Percentiles rank a stretch among this genome's conserved stretches.
Conservation (phyloP, 2,888 invertebrate species). For the Nomada fucata region DNA sequence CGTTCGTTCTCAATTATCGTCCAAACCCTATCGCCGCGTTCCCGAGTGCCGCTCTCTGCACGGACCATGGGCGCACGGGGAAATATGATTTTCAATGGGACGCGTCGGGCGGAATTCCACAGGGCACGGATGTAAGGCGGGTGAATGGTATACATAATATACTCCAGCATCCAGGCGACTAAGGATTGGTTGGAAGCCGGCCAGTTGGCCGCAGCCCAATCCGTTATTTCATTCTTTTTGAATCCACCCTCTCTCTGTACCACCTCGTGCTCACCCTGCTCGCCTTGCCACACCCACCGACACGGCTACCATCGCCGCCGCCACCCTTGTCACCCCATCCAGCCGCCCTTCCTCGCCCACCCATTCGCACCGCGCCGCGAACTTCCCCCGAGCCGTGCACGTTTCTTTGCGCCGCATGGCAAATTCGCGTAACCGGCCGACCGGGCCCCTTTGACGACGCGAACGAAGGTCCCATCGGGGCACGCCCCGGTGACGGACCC, state of each 20-base stretch:
- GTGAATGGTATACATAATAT: conserved; percentile 77
- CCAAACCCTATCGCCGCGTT: background rate
- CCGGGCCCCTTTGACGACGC: conserved; percentile 32
- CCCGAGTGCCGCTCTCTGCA: too few species aligned
- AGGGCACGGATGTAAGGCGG: conserved; percentile 65
- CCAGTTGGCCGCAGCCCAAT: conserved; percentile 84
- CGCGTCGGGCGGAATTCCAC: conserved; percentile 69
- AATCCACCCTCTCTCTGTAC: conserved; percentile 75
- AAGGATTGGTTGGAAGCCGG: conserved; percentile 83
- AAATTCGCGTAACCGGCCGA: conserved; percentile 49
- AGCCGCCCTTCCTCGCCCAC: conserved; percentile 33
- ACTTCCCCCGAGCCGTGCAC: conserved; percentile 5
- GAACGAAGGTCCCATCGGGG: conserved; percentile 60
- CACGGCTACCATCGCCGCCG: conserved; percentile 42
- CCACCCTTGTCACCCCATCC: conserved; percentile 49
- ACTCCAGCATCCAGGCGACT: conserved; percentile 76
- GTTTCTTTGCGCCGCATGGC: conserved; percentile 54
- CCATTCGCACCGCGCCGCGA: conserved; percentile 56
- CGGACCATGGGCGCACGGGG: conserved; percentile 36
- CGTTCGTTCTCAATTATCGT: conserved; percentile 53
- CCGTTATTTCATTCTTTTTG: conserved; percentile 84
- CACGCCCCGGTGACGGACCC: background rate
- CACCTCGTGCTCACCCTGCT: conserved; percentile 70
- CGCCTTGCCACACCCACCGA: conserved; percentile 65
- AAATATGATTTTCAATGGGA: conserved; percentile 79